A percentile compares a stretch with the other conserved stretches of the same genome.
These are phyloP conservation scores for Flexamia atlantica DNA, from an alignment of 2,888 invertebrate species.

Conservation along the genomic window DNA sequence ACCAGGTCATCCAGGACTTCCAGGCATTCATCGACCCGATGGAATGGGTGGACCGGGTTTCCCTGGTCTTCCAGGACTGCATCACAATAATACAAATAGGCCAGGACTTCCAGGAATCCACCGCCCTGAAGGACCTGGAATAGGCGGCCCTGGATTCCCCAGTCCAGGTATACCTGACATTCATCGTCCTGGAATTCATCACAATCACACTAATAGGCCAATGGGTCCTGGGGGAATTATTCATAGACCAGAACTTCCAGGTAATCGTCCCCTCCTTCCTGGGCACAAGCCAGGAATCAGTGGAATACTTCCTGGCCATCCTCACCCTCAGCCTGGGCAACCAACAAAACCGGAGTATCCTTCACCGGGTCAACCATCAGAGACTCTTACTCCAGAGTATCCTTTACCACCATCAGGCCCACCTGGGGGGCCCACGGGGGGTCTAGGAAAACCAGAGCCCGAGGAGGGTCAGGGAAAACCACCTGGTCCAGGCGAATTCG, in stretches of 20 bases:
- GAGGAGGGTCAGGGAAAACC: constrained; percentile 28
- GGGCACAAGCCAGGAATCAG: constrained; percentile 57
- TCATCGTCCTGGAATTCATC: constrained; percentile 63
- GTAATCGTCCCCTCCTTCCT: constrained; percentile 44
- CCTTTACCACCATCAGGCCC: constrained; percentile 71
- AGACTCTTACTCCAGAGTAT: constrained; percentile 72
- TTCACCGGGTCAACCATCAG: constrained; percentile 58
- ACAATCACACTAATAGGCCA: constrained; percentile 66
- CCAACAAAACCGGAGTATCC: constrained; percentile 63
- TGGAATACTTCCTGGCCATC: constrained; percentile 68
- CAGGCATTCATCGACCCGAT: constrained; percentile 72
- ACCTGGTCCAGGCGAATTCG: background rate
- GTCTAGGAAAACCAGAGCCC: constrained; percentile 50
- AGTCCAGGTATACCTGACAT: constrained; percentile 69
- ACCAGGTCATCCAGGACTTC: constrained; percentile 70
- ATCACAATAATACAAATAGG: constrained; percentile 66
- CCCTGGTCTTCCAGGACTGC: constrained; percentile 62
- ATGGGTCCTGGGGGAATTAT: constrained; percentile 70
- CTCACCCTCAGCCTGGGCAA: constrained; percentile 54
- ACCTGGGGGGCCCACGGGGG: constrained; percentile 55
- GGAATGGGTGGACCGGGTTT: too few species aligned
- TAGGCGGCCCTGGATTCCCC: constrained; percentile 69
- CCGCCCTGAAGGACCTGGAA: constrained; percentile 64
- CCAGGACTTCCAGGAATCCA: constrained; percentile 67
- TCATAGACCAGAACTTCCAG: constrained; percentile 68